Evolutionary conservation across 1,140 invertebrate species (phyloP), one percentile per base, ranked within the genome.

Genomic region (Acromyrmex heyeri): DNA sequence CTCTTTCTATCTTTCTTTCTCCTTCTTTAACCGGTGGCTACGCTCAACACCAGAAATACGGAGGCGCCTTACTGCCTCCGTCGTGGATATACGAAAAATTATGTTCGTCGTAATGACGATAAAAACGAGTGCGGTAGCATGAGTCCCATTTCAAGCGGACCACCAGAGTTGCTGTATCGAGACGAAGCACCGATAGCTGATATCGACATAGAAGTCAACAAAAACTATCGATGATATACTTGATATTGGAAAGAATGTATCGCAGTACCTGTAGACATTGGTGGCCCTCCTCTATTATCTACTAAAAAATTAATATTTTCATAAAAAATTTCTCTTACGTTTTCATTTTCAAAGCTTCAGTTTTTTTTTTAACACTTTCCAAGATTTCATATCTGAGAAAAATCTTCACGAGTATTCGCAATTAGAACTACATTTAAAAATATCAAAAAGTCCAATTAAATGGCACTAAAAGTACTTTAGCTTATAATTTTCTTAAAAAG

Each of bases 21-120:
- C 34, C 62, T n/a, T 59, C 55, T 77, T 55, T 30, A 38, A 69
- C 53, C 34, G 6, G 14, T 38, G 27, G 50, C 61, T 64, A 53
- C n/a, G 59, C 65, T 87, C 75, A 73, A 75, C 53, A 73, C 75
- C 67, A 90, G 88, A 92, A 93, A 88, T 92, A 91, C 88, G 83
- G 70, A 87, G 65, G 87, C 70, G 64, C 78, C 88, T 89, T 72
- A 76, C 69, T 59, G 55, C 72, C 30, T 73, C 44, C 85, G 16
- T 27, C 61, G 67, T 76, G 89, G 91, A 90, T 88, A 81, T 86
- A 87, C 91, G 90, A 92, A 91, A 92, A 93, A 92, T 93, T 92
- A 93, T 92, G 88, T 87, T 79, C 48, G 61, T 48, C 87, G 83
- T 93, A 93, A 93, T 92, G 92, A 93, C 89, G 88, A 86, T 86